Percentiles rank a stretch among this genome's conserved stretches.
These are phyloP conservation scores for Heliconius eleuchia DNA, from an alignment of 1,140 invertebrate species.

Conservation along the genomic window DNA sequence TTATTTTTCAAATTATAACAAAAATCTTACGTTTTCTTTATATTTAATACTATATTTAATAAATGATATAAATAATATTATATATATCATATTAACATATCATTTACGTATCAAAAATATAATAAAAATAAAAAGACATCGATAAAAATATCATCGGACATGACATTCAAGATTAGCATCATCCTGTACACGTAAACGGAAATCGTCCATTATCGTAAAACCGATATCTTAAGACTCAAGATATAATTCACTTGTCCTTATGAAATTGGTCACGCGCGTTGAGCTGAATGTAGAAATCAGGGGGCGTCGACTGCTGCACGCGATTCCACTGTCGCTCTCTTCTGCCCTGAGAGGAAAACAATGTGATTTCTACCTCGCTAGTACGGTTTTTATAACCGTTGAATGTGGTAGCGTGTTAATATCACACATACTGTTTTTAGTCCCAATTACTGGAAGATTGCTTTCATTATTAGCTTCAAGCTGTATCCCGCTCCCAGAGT, in stretches of 20 bases:
- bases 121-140: not conserved
- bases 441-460: not conserved
- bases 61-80: too few species aligned
- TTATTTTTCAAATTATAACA: too few species aligned
- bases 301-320: slow-evolving; percentile 65
- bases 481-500: too few species aligned
- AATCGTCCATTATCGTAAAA: slow-evolving; percentile 25
- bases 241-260: slow-evolving; percentile 32
- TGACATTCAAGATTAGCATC: slow-evolving; percentile 37
- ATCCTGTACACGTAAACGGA: slow-evolving; percentile 46
- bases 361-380: slow-evolving; percentile 45
- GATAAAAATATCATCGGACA: slow-evolving; percentile 19
- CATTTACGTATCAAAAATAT: too few species aligned
- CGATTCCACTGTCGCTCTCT: slow-evolving; percentile 59
- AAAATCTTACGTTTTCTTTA: too few species aligned
- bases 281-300: slow-evolving; percentile 55
- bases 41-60: too few species aligned
- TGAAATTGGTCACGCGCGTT: slow-evolving; percentile 59
- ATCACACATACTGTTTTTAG: slow-evolving; percentile 14
- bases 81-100: too few species aligned
- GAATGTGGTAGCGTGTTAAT: slow-evolving; percentile 20
- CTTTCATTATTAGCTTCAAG: too few species aligned
- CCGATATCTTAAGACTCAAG: slow-evolving; percentile 30
- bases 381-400: not conserved
- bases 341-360: slow-evolving; percentile 58